Conservation (phyloP, 2,113 vertebrate genomes). For the Podocnemis expansa region DNA sequence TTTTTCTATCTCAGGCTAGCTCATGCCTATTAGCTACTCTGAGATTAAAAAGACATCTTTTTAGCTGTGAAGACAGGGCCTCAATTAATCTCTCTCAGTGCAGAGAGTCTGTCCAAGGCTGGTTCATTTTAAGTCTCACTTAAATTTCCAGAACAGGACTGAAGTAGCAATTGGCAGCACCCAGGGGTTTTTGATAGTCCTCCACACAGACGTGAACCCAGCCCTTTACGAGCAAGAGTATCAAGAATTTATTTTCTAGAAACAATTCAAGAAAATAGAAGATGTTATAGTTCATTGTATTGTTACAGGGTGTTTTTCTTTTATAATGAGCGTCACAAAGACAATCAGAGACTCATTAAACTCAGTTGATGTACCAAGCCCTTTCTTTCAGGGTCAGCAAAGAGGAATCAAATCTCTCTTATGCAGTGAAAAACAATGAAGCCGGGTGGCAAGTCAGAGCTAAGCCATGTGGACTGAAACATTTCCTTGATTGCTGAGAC, state of each 20-base stretch:
- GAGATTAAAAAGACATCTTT: not conserved
- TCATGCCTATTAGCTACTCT: not conserved
- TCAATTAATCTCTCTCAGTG: not conserved
- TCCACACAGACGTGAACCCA: not conserved
- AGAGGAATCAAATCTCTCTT: not conserved
- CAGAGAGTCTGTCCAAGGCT: not conserved
- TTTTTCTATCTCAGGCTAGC: not conserved
- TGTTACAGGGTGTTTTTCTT: not conserved
- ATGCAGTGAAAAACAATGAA: not conserved
- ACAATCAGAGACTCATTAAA: not conserved
- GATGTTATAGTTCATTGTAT: not conserved
- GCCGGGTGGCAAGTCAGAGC: too few relatives aligned
- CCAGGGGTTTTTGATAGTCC: not conserved
- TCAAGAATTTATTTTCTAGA: not conserved
- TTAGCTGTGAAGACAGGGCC: not conserved
- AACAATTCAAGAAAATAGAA: not conserved
- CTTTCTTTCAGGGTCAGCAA: not conserved
- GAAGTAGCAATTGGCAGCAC: not conserved
- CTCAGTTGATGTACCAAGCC: not conserved
- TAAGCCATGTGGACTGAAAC: not conserved
- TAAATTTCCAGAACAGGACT: not conserved
- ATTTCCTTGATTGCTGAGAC: not conserved
- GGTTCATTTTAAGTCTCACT: not conserved
- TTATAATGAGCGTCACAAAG: not conserved
- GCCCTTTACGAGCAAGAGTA: not conserved